Conservation (phyloP, 2,888 invertebrate species). For the Bedellia somnulentella region DNA sequence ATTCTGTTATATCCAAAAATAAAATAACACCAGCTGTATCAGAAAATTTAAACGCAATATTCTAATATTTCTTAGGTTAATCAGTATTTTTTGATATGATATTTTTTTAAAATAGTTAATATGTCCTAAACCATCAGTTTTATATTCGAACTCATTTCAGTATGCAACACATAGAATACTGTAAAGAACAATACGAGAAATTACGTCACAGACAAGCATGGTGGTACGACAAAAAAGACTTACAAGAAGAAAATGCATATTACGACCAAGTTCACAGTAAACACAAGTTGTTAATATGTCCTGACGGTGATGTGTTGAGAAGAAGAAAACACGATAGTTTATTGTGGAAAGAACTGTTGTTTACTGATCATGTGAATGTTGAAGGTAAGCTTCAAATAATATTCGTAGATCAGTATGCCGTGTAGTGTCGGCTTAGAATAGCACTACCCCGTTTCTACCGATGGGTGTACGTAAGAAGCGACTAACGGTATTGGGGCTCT, state of each 20-base stretch:
- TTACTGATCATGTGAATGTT: conserved; percentile 39
- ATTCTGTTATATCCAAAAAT: no score
- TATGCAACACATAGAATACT: conserved; percentile 35
- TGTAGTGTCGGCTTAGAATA: no score
- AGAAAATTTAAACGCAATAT: no score
- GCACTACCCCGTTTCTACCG: no score
- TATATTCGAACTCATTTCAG: conserved; percentile 17
- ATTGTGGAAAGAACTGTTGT: conserved; percentile 40
- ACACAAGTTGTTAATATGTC: conserved; percentile 35
- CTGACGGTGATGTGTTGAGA: conserved; percentile 33
- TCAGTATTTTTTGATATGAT: no score
- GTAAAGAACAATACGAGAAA: conserved; percentile 29
- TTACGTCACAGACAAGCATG: conserved; percentile 35
- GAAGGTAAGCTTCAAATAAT: conserved; percentile 27
- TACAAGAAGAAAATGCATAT: conserved; percentile 10
- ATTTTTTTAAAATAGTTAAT: no score
- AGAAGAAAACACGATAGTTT: conserved; percentile 31
- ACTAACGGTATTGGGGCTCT: no score
- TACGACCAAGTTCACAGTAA: conserved; percentile 30
- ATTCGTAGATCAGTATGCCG: no score
- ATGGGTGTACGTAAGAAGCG: no score
- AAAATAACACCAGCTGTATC: no score
- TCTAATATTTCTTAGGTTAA: no score
- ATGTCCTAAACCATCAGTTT: no score
- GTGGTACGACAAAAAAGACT: conserved; percentile 21